Percentiles rank a stretch among this genome's conserved stretches.
Conservation (phyloP, 2,888 invertebrate species). For the Didymodactylos carnosus region DNA sequence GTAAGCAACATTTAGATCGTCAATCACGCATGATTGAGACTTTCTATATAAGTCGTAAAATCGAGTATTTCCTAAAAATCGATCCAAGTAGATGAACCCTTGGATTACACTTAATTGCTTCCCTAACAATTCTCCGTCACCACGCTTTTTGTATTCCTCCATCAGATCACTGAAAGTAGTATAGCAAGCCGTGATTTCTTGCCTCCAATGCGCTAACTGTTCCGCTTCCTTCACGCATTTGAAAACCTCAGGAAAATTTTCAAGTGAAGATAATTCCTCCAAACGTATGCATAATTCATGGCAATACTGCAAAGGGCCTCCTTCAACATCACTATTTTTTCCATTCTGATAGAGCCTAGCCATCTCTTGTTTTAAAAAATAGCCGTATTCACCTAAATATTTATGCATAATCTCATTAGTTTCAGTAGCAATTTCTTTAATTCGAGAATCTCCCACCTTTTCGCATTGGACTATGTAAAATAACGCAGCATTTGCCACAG, state of each 20-base stretch:
- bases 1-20: neutral
- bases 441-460: neutral
- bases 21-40: neutral
- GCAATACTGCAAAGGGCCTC: neutral
- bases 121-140: neutral
- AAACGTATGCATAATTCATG: neutral
- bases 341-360: neutral
- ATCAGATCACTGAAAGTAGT: neutral
- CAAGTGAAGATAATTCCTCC: neutral
- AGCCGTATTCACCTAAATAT: neutral
- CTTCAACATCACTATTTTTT: neutral
- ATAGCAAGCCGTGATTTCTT: neutral
- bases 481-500: neutral
- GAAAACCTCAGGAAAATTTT: neutral
- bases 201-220: neutral
- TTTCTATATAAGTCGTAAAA: neutral
- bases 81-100: neutral
- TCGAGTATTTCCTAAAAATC: neutral
- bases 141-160: neutral
- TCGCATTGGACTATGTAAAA: neutral
- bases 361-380: neutral
- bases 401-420: neutral
- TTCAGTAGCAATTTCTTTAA: neutral
- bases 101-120: neutral
- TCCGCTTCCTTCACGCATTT: neutral